Evolutionary conservation across 2,113 vertebrate species (phyloP).

Genomic region (Rhegmatorhina hoffmannsi): DNA sequence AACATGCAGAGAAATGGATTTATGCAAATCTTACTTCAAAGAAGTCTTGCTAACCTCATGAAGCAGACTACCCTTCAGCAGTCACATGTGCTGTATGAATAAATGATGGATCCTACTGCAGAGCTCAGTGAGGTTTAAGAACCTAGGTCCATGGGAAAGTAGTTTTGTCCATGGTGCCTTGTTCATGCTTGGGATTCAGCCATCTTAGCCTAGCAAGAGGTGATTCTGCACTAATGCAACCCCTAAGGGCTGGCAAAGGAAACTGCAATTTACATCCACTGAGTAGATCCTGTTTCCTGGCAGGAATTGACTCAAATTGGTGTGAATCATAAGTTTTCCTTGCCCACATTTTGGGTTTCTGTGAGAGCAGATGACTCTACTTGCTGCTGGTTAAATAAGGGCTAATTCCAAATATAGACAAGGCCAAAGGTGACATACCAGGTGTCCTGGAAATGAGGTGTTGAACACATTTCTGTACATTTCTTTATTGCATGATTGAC

Average conservation of each 20-base stretch:
- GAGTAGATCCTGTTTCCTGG: background rate
- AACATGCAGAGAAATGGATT: slow-evolving; percentile 42
- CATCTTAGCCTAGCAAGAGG: background rate
- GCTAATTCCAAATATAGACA: slow-evolving; percentile 23
- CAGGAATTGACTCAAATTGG: background rate
- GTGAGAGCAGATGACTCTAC: background rate
- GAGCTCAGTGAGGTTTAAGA: slow-evolving; percentile 62
- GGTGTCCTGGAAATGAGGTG: slow-evolving; percentile 20
- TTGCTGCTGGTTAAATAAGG: slow-evolving; percentile 26
- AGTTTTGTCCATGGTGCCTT: slow-evolving; percentile 38
- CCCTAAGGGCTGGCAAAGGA: background rate
- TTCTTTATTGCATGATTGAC: slow-evolving; percentile 23
- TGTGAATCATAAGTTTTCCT: slow-evolving; percentile 23
- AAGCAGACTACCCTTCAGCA: slow-evolving; percentile 33
- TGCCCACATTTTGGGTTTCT: slow-evolving; percentile 1
- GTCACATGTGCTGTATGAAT: background rate
- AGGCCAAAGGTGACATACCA: slow-evolving; percentile 8
- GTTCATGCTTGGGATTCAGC: slow-evolving; percentile 46
- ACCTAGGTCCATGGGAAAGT: slow-evolving; percentile 43
- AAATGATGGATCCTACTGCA: slow-evolving; percentile 7
- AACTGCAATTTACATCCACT: background rate
- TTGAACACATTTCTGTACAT: slow-evolving; percentile 6
- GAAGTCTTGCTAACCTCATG: slow-evolving; percentile 22
- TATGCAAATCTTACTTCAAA: slow-evolving; percentile 50
- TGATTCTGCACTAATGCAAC: slow-evolving; percentile 25